Evolutionary conservation across 2,113 vertebrate species (phyloP).

Genomic region (Promerops cafer): DNA sequence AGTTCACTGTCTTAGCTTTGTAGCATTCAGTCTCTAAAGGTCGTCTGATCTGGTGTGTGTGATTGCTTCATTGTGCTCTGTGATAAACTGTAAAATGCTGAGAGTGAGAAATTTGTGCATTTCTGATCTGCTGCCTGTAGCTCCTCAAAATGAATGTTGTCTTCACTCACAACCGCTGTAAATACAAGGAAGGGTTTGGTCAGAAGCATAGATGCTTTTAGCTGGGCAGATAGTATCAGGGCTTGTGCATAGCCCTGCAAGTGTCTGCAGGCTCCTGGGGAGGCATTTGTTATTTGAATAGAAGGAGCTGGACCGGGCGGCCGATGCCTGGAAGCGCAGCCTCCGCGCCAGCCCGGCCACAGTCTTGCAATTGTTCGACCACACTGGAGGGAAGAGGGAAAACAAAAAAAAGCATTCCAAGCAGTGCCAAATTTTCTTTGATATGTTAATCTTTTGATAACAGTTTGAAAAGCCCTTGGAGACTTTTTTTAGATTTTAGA

Average conservation of each 20-base stretch:
- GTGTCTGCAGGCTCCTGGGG: conserved; percentile 30
- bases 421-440: conserved; percentile 67
- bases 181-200: conserved; percentile 93
- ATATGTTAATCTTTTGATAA: conserved; percentile 70
- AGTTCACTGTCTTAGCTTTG: neutral
- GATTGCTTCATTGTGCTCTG: neutral
- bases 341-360: conserved; percentile 39
- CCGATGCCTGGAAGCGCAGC: conserved; percentile 44
- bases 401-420: conserved; percentile 18
- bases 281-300: conserved; percentile 49
- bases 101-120: neutral
- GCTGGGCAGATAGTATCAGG: conserved; percentile 78
- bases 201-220: conserved; percentile 72
- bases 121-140: neutral
- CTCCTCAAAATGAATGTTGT: neutral
- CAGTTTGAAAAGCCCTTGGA: conserved; percentile 63
- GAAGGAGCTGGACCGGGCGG: conserved; percentile 17
- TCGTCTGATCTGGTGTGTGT: neutral
- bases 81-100: neutral
- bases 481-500: conserved; percentile 69
- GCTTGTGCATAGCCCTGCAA: conserved; percentile 47
- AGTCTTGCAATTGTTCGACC: conserved; percentile 56
- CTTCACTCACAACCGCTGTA: conserved; percentile 54
- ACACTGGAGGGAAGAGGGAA: neutral
- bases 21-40: neutral